Percentiles rank a stretch among this genome's conserved stretches.
Conservation (phyloP, 2,113 vertebrate genomes). For the Aramus guarauna region DNA sequence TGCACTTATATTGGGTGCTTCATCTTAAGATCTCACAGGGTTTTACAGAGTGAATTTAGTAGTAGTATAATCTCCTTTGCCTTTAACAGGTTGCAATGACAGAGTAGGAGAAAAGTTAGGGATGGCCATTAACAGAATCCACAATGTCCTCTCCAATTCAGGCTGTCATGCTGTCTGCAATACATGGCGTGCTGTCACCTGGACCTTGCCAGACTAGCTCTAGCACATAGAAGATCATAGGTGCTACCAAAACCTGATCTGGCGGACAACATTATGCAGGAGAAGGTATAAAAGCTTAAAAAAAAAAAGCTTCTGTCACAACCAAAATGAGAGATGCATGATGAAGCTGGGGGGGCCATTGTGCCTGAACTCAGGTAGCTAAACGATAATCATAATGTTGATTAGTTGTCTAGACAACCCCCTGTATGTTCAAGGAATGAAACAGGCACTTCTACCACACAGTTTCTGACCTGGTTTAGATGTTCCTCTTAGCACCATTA, state of each 20-base stretch:
- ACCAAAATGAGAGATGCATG: not conserved
- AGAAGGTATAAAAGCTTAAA: not conserved
- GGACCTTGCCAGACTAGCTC: not conserved
- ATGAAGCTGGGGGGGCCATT: not conserved
- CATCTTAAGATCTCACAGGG: not conserved
- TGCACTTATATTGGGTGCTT: not conserved
- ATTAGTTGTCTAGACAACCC: not conserved
- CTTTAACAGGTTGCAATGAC: not conserved
- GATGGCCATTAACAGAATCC: not conserved
- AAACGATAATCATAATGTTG: not conserved
- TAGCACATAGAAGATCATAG: not conserved
- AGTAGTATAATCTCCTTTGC: not conserved
- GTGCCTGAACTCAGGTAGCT: not conserved
- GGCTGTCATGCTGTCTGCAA: not conserved
- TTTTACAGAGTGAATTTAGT: not conserved
- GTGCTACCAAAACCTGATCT: not conserved
- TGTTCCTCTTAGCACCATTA: not conserved
- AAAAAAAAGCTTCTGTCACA: not conserved
- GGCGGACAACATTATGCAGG: not conserved
- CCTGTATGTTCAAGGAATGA: not conserved
- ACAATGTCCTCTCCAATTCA: not conserved
- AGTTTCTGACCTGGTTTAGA: not conserved
- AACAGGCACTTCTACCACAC: not conserved
- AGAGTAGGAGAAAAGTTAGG: not conserved
- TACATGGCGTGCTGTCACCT: not conserved